Evolutionary conservation across 2,113 vertebrate genomes (phyloP).

Genomic region (Agelaius phoeniceus): DNA sequence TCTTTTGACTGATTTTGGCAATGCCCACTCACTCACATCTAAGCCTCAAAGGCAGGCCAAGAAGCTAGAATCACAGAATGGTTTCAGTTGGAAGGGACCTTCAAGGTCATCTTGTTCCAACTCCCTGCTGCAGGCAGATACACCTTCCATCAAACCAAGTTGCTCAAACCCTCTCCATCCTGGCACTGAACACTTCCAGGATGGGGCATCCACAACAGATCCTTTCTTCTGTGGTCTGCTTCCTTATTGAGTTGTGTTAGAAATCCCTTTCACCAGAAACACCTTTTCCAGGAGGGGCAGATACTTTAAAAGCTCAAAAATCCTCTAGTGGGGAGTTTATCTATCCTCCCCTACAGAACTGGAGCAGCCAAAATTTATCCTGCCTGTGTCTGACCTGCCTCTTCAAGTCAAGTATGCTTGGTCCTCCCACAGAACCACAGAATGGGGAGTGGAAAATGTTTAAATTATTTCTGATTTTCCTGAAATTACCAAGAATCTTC

Average conservation of each 20-base stretch:
- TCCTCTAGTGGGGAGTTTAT: neutral
- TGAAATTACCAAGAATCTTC: neutral
- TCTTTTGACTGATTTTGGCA: neutral
- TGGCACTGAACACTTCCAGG: neutral
- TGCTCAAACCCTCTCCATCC: neutral
- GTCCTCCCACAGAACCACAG: neutral
- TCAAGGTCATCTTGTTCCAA: neutral
- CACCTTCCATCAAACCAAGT: neutral
- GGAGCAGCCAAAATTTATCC: neutral
- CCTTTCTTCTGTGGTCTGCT: neutral
- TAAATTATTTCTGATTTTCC: neutral
- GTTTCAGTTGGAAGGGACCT: neutral
- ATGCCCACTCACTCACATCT: neutral
- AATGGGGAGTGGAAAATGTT: neutral
- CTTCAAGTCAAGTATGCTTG: neutral
- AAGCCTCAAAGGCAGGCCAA: neutral
- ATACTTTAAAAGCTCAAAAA: neutral
- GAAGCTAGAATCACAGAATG: neutral
- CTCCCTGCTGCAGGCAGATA: neutral
- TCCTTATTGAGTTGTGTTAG: neutral
- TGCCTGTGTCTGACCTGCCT: neutral
- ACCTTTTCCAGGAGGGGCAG: neutral
- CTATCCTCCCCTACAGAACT: neutral
- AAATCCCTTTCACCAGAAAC: neutral
- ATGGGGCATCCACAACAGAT: neutral